Conservation (phyloP, 2,888 invertebrate species). For the Phalera bucephala region DNA sequence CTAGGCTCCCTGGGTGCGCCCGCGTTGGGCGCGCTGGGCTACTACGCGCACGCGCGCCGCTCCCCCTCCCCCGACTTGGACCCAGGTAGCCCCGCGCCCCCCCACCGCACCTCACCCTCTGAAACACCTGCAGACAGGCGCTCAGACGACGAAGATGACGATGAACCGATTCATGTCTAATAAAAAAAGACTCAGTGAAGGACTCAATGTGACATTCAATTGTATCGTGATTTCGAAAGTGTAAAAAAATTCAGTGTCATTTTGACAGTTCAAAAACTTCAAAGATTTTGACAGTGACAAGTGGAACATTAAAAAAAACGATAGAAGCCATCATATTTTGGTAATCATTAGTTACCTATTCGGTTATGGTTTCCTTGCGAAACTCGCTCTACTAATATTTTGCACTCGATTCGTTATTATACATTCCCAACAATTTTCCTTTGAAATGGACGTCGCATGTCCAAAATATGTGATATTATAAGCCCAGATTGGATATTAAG, state of each 20-base stretch:
- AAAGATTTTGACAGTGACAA: conserved; percentile 1
- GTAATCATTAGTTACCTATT: conserved; percentile 24
- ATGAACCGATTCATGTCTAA: conserved; percentile 85
- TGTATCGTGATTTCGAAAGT: neutral
- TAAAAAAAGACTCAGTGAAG: conserved; percentile 18
- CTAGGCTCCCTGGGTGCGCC: conserved; percentile 87
- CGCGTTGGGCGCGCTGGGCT: conserved; percentile 81
- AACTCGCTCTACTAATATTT: conserved; percentile 24
- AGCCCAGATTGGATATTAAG: conserved; percentile 65
- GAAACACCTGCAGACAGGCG: conserved; percentile 67
- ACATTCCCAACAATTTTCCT: conserved; percentile 34
- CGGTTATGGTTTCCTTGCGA: conserved; percentile 20
- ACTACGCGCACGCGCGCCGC: conserved; percentile 78
- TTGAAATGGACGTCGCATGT: conserved; percentile 48
- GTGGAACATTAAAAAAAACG: neutral
- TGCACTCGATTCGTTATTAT: conserved; percentile 22
- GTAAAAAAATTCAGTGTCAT: conserved; percentile 20
- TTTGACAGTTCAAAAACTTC: conserved; percentile 10
- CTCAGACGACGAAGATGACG: conserved; percentile 82
- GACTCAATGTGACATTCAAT: conserved; percentile 2
- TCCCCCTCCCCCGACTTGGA: conserved; percentile 81
- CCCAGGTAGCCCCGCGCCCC: conserved; percentile 83
- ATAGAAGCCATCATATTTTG: conserved; percentile 26
- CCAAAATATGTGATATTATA: conserved; percentile 79
- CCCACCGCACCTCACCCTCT: conserved; percentile 62